Base-by-base conservation (phyloP, 2,888 invertebrate species). In the Hymenopus coronatus region DNA sequence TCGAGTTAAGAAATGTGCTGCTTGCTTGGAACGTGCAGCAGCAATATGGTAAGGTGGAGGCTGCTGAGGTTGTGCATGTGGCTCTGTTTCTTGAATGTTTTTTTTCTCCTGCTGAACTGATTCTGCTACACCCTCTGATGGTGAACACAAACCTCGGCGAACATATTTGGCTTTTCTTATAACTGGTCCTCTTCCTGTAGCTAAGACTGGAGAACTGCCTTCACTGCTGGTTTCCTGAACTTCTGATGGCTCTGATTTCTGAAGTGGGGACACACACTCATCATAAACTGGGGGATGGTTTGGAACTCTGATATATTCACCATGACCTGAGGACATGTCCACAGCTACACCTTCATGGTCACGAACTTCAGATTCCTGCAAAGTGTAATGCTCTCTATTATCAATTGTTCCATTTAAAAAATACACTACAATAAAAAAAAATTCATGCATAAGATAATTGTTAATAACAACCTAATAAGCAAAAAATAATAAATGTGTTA, bases 41-140 rank as follows among this genome's bases (percentile, higher is more conserved):
- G 97, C 97, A 92, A 97, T 96, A 92, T 97, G 97, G 93, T 97
- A 97, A 1, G 97, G 97, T 1, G 97, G 97, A 27, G 97, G 97
- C 81, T 91, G 90, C 30, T 89, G 88, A 81, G 28, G 88, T 2
- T 87, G 81, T 40, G 83, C n/a, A 70, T 70, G 54, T 70, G 25
- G 54, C 28, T 70, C 54, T 20, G 54, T 4, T 25, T 70, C 54
- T 20, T 70, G 54, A 20, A 20, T 4, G 4, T 70, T 20, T 70
- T 70, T 25, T 6, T 25, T 4, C 20, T 70, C 54, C 6, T 70
- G 20, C 0, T 70, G 54, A 40, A 12, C 12, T 83, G 27, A 20
- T 25, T 87, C 87, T 30, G 82, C 70, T 54, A 30, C 81, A 25
- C n/a, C 15, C 30, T 28, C 81, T 28, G 81, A 30, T 28, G 82